Percentiles rank a stretch among this genome's conserved stretches.
Evolutionary conservation across 2,113 vertebrate genomes (phyloP).

Genomic region (Tamias sibiricus): DNA sequence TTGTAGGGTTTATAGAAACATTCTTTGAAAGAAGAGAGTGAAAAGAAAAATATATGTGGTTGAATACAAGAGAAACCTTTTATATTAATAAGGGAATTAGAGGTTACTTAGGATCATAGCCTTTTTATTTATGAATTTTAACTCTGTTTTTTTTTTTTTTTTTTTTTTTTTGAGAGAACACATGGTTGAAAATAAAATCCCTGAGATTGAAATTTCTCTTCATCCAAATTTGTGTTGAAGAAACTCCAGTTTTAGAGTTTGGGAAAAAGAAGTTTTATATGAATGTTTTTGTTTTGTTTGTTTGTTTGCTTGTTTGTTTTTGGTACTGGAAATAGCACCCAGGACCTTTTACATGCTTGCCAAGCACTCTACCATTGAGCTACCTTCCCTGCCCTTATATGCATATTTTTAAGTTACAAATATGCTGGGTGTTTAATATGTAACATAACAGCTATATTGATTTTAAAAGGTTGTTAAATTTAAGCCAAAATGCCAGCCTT

Average conservation of each 20-base stretch:
- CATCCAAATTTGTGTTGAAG: conserved; percentile 24
- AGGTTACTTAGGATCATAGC: conserved; percentile 56
- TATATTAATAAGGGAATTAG: conserved; percentile 68
- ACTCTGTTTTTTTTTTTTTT: conserved; percentile 51
- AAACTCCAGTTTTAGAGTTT: neutral
- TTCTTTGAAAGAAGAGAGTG: conserved; percentile 76
- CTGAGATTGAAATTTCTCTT: conserved; percentile 39
- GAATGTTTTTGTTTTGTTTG: neutral
- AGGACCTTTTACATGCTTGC: neutral
- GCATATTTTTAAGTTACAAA: too few species aligned
- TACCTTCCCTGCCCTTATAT: too few species aligned
- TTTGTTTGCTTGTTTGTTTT: neutral
- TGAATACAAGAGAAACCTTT: conserved; percentile 68
- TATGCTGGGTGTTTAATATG: too few species aligned
- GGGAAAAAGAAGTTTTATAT: neutral
- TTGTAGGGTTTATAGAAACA: conserved; percentile 77
- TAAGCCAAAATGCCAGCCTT: conserved; percentile 12
- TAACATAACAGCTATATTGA: neutral
- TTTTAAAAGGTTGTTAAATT: conserved; percentile 43
- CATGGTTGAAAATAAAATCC: conserved; percentile 46
- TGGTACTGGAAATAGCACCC: neutral
- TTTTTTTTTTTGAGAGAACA: conserved; percentile 27
- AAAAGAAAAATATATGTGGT: conserved; percentile 80
- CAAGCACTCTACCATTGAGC: too few species aligned
- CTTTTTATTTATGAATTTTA: conserved; percentile 59